Percentiles rank a stretch among this genome's conserved stretches.
Evolutionary conservation across 2,888 invertebrate species (phyloP).

Genomic region (Shargacucullia verbasci): DNA sequence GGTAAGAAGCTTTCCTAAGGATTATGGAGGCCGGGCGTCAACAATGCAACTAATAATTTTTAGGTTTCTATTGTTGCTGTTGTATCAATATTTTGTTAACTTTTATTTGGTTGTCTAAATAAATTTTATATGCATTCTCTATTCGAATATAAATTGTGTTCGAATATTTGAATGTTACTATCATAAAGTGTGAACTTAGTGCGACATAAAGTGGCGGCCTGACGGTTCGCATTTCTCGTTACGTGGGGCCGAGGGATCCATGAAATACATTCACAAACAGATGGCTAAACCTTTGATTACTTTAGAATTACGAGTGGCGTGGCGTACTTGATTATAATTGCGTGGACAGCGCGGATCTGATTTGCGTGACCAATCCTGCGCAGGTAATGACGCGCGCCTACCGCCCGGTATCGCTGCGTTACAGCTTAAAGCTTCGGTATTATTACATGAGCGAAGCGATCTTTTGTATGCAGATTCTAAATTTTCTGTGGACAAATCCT

Average conservation of each 20-base stretch:
- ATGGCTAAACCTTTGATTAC: conserved; percentile 84
- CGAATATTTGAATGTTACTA: conserved; percentile 58
- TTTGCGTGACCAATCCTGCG: conserved; percentile 86
- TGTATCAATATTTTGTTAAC: conserved; percentile 66
- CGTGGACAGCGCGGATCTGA: conserved; percentile 85
- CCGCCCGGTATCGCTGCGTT: conserved; percentile 67
- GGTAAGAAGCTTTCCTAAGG: conserved; percentile 87
- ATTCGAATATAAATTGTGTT: conserved; percentile 54
- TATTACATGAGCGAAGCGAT: conserved; percentile 40
- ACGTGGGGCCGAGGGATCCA: conserved; percentile 47
- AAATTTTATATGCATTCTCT: conserved; percentile 51
- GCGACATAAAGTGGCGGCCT: conserved; percentile 58
- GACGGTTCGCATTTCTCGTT: conserved; percentile 60
- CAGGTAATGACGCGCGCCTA: conserved; percentile 82
- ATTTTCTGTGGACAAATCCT: background rate
- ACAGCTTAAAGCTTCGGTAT: conserved; percentile 54
- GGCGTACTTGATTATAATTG: conserved; percentile 87
- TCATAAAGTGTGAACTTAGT: conserved; percentile 58
- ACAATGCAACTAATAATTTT: conserved; percentile 79
- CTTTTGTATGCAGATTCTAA: background rate
- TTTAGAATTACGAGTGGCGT: conserved; percentile 86
- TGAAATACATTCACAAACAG: conserved; percentile 74
- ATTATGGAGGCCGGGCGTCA: conserved; percentile 86
- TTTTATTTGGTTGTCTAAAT: conserved; percentile 62
- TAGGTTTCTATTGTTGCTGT: conserved; percentile 62